These are phyloP conservation scores for Atta cephalotes DNA, from an alignment of 1,140 invertebrate genomes.

Conservation along the genomic window DNA sequence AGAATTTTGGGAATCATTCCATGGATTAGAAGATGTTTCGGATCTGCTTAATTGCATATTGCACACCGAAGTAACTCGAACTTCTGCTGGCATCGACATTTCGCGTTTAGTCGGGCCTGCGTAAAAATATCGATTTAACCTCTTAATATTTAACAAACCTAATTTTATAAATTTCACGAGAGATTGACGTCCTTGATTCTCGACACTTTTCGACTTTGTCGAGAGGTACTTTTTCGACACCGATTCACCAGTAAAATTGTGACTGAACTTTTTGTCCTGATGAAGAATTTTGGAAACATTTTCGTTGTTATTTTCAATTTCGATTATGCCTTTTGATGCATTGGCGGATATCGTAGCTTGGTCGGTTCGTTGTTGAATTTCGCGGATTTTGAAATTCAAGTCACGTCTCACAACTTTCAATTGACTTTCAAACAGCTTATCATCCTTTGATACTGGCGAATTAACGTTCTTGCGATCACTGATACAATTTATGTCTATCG, in stretches of 20 bases:
- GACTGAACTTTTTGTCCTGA: neutral
- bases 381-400: neutral
- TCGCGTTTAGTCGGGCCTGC: neutral
- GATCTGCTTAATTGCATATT: slow-evolving; percentile 11
- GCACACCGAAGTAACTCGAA: neutral
- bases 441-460: neutral
- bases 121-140: neutral
- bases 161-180: slow-evolving; percentile 11
- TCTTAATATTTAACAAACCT: slow-evolving; percentile 10
- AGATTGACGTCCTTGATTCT: neutral
- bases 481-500: neutral
- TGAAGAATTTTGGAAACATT: neutral
- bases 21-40: neutral
- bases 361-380: no score
- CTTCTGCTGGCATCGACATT: neutral
- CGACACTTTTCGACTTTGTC: neutral
- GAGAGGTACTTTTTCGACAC: neutral
- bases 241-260: neutral
- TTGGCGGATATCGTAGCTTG: no score
- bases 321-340: neutral
- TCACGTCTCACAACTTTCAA: slow-evolving; percentile 36
- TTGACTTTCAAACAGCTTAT: neutral
- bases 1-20: neutral
- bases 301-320: neutral
- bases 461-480: neutral